These are phyloP conservation scores for Coccyzus lansbergi DNA, from an alignment of 2,797 vertebrate species.

Conservation along the genomic window DNA sequence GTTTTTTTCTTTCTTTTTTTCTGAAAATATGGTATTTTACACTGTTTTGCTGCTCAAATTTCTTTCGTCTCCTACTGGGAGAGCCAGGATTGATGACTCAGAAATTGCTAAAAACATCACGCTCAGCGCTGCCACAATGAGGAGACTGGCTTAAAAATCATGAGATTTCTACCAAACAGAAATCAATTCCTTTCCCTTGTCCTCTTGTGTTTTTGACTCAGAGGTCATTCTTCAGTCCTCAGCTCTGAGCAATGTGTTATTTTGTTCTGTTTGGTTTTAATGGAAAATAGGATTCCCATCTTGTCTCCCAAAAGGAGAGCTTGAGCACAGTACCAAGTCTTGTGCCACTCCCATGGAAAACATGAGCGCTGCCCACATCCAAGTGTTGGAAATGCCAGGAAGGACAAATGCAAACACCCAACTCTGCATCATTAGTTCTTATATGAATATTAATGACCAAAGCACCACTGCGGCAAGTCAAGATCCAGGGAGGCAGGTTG, in stretches of 20 bases:
- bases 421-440: slow-evolving; percentile 31
- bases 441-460: slow-evolving; percentile 50
- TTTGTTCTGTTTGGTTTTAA: background rate
- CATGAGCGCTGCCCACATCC: background rate
- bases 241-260: background rate
- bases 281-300: background rate
- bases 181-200: slow-evolving; percentile 21
- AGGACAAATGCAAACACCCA: slow-evolving; percentile 28
- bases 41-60: background rate
- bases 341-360: background rate
- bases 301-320: background rate
- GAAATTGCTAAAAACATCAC: slow-evolving; percentile 67
- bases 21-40: background rate
- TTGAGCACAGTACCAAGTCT: background rate
- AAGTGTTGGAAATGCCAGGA: background rate
- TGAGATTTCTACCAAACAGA: slow-evolving; percentile 53
- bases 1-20: background rate
- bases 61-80: slow-evolving; percentile 12
- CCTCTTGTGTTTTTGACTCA: background rate
- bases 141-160: slow-evolving; percentile 40
- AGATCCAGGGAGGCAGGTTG: background rate
- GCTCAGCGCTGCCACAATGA: slow-evolving; percentile 38
- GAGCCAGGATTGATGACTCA: slow-evolving; percentile 63
- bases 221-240: background rate
- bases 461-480: slow-evolving; percentile 14